Evolutionary conservation across 2,797 vertebrate genomes (phyloP).

Genomic region (Trematomus bernacchii): DNA sequence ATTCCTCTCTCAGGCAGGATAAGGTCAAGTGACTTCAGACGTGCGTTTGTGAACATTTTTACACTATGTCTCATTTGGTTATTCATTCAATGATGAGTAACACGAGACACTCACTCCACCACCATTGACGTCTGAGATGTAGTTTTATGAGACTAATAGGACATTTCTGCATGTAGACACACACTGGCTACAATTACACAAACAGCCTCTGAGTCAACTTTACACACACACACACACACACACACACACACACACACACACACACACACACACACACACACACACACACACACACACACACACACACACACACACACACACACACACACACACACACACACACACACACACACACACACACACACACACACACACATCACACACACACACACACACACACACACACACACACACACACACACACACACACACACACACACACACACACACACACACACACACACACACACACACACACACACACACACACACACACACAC

Average conservation of each 20-base stretch:
- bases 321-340: conserved; percentile 1
- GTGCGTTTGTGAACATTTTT: conserved; percentile 43
- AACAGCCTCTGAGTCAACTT: conserved; percentile 20
- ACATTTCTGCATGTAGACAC: background rate
- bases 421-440: no score
- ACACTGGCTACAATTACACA: conserved; percentile 19
- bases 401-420: no score
- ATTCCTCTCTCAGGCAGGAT: conserved; percentile 40
- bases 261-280: no score
- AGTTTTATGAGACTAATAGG: conserved; percentile 5
- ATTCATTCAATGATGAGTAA: conserved; percentile 25
- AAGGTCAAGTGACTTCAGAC: conserved; percentile 23
- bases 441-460: no score
- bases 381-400: no score
- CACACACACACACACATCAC: no score
- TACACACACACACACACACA: background rate
- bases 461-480: no score
- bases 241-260: background rate
- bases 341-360: background rate
- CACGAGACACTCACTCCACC: background rate
- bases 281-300: no score
- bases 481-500: no score
- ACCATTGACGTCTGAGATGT: background rate
- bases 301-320: background rate
- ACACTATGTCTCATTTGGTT: conserved; percentile 20